These are phyloP conservation scores for Plemyria rubiginata DNA, from an alignment of 2,888 invertebrate genomes.

Conservation along the genomic window DNA sequence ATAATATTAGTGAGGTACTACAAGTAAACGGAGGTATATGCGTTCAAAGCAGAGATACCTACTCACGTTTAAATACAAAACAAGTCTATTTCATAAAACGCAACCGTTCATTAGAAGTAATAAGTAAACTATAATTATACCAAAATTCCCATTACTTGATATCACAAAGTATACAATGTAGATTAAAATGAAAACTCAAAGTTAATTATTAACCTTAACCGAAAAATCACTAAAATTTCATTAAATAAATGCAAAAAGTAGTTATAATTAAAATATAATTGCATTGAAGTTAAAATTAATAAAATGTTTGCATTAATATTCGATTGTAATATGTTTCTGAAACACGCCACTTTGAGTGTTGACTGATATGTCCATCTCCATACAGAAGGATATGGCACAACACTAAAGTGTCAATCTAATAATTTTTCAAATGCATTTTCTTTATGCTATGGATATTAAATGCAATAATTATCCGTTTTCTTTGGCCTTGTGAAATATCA, in stretches of 20 bases:
- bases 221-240: constrained; percentile 59
- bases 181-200: constrained; percentile 63
- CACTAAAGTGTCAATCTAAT: constrained; percentile 37
- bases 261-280: constrained; percentile 36
- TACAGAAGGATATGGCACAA: constrained; percentile 65
- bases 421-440: constrained; percentile 32
- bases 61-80: constrained; percentile 41
- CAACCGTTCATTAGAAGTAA: constrained; percentile 42
- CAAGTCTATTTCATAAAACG: constrained; percentile 48
- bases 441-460: constrained; percentile 64
- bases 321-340: constrained; percentile 47
- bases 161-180: constrained; percentile 79
- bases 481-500: constrained; percentile 84
- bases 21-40: constrained; percentile 72
- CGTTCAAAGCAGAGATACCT: constrained; percentile 53
- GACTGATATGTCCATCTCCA: constrained; percentile 57
- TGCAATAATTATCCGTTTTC: constrained; percentile 70
- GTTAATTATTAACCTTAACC: constrained; percentile 63
- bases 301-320: constrained; percentile 46
- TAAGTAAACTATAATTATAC: constrained; percentile 53
- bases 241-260: constrained; percentile 75
- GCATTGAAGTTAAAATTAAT: constrained; percentile 41
- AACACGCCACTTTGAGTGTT: constrained; percentile 59
- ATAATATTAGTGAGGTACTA: constrained; percentile 82
- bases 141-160: constrained; percentile 67